Conservation (phyloP, 1,140 invertebrate species). For the Sminthurides bifidus region DNA sequence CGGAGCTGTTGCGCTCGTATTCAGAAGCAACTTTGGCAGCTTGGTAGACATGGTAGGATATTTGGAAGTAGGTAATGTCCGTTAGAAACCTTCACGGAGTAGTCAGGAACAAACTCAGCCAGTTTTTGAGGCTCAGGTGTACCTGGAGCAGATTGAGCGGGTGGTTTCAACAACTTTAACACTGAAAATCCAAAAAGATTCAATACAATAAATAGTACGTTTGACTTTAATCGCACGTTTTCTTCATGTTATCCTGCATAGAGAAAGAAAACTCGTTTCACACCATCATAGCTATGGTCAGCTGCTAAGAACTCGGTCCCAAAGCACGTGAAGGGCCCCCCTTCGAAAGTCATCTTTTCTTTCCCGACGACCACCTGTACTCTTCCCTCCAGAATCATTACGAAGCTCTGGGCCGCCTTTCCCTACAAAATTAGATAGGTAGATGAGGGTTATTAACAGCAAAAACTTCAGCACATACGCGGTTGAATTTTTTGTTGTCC, state of each 20-base stretch:
- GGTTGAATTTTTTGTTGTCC: no score
- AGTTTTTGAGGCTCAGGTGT: neutral
- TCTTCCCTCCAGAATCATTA: slow-evolving; percentile 44
- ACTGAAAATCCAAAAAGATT: neutral
- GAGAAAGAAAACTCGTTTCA: no score
- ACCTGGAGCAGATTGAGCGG: neutral
- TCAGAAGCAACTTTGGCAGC: slow-evolving; percentile 24
- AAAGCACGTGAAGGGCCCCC: slow-evolving; percentile 49
- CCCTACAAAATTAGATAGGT: no score
- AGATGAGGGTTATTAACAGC: no score
- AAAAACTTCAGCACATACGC: no score
- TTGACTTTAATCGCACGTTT: no score
- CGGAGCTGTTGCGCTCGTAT: slow-evolving; percentile 15
- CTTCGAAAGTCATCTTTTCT: slow-evolving; percentile 43
- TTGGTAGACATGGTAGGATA: slow-evolving; percentile 17
- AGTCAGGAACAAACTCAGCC: slow-evolving; percentile 18
- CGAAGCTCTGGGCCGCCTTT: slow-evolving; percentile 37
- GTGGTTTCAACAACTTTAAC: neutral
- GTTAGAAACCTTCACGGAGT: slow-evolving; percentile 17
- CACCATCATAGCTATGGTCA: slow-evolving; percentile 5
- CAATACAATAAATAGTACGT: neutral
- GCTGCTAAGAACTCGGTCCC: slow-evolving; percentile 35
- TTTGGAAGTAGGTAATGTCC: slow-evolving; percentile 19
- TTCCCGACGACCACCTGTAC: slow-evolving; percentile 38
- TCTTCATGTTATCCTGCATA: no score